Percentiles rank a stretch among this genome's conserved stretches.
These are phyloP conservation scores for Calosoma granatense DNA, from an alignment of 1,140 invertebrate species.

Conservation along the genomic window DNA sequence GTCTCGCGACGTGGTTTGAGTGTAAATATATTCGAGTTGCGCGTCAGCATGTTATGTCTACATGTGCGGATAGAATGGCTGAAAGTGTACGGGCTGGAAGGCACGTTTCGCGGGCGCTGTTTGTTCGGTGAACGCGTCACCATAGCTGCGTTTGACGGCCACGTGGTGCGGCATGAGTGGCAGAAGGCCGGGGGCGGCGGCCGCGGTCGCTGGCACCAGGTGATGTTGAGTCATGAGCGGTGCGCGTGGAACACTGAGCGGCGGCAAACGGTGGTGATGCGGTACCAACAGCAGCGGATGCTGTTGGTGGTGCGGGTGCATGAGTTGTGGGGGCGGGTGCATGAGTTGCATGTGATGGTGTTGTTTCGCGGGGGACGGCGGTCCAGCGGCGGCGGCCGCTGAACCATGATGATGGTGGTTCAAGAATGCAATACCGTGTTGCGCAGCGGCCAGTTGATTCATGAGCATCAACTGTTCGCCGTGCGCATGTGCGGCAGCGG, in stretches of 20 bases:
- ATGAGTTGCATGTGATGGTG: conserved; percentile 24
- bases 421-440: conserved; percentile 28
- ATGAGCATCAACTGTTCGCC: conserved; percentile 29
- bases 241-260: conserved; percentile 24
- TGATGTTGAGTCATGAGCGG: conserved; percentile 23
- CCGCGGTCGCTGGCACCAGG: conserved; percentile 27
- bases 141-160: conserved; percentile 33
- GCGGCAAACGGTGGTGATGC: conserved; percentile 24
- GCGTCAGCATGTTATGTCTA: too few species aligned
- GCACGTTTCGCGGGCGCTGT: conserved; percentile 34
- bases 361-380: conserved; percentile 11
- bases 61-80: conserved; percentile 38
- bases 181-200: conserved; percentile 34
- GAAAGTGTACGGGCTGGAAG: conserved; percentile 36
- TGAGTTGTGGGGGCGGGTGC: conserved; percentile 15
- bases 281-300: conserved; percentile 37
- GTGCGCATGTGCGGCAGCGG: conserved; percentile 22
- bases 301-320: conserved; percentile 25
- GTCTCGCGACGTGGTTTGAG: background rate
- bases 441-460: conserved; percentile 27
- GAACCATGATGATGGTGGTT: conserved; percentile 22
- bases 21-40: too few species aligned
- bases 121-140: conserved; percentile 37
- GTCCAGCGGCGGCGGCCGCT: conserved; percentile 27
- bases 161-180: conserved; percentile 33